Conservation (phyloP, 1,140 invertebrate species). For the Drosophila mojavensis region DNA sequence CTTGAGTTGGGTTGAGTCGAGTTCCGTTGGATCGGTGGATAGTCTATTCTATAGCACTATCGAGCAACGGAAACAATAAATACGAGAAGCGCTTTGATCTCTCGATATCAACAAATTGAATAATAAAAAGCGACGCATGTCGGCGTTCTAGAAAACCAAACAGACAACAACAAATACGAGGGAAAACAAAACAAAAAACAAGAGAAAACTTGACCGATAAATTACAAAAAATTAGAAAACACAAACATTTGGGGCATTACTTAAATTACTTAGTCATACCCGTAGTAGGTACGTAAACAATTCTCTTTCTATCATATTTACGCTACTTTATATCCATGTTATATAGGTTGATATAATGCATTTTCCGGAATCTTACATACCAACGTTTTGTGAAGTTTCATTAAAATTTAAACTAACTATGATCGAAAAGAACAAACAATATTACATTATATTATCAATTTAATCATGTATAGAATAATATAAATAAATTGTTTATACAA, state of each 20-base stretch:
- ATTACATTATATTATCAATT: no score
- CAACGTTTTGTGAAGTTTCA: no score
- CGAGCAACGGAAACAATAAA: conserved; percentile 64
- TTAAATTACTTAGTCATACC: conserved; percentile 11
- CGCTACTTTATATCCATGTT: no score
- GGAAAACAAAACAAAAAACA: neutral
- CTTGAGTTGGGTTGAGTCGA: conserved; percentile 2
- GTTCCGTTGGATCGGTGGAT: neutral
- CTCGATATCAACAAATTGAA: conserved; percentile 70
- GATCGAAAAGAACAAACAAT: no score
- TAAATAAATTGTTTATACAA: no score
- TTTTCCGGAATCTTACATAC: no score
- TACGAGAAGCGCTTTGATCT: conserved; percentile 53
- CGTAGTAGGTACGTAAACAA: neutral
- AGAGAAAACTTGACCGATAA: conserved; percentile 28
- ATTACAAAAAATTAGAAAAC: conserved; percentile 54
- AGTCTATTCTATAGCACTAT: neutral
- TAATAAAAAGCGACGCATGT: conserved; percentile 44
- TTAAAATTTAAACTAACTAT: no score
- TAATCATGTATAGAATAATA: no score
- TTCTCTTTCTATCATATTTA: no score
- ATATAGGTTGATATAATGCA: no score
- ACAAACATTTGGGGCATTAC: conserved; percentile 11
- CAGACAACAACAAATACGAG: conserved; percentile 15
- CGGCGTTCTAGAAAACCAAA: conserved; percentile 16